Evolutionary conservation across 2,797 vertebrate genomes (phyloP).

Genomic region (Eupleurogrammus muticus): DNA sequence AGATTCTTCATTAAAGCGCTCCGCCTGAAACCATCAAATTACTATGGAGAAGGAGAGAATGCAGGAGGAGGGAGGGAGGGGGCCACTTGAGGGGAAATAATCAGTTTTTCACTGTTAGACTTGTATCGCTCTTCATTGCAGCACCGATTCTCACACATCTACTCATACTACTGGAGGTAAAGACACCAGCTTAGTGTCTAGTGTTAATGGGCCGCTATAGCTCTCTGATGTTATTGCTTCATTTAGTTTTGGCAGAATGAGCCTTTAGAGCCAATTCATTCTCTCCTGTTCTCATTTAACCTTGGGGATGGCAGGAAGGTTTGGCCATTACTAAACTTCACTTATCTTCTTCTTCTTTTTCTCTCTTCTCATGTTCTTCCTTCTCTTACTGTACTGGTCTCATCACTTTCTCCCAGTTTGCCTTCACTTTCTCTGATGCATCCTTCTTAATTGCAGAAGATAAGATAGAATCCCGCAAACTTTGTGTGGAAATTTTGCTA

Average conservation of each 20-base stretch:
- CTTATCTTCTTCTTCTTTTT: conserved; percentile 14
- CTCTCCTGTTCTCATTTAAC: conserved; percentile 81
- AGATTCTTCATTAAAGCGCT: conserved; percentile 77
- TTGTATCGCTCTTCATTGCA: conserved; percentile 14
- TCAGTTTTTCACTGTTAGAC: conserved; percentile 51
- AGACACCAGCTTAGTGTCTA: conserved; percentile 24
- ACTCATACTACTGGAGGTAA: conserved; percentile 22
- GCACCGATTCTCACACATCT: conserved; percentile 29
- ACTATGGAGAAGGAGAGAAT: conserved; percentile 58
- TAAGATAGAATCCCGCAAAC: background rate
- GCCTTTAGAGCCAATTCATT: conserved; percentile 85
- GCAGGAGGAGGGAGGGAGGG: background rate
- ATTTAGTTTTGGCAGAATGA: conserved; percentile 87
- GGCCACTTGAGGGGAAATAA: conserved; percentile 45
- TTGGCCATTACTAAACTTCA: conserved; percentile 52
- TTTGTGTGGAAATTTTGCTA: background rate
- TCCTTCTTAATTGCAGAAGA: background rate
- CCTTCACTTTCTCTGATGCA: conserved; percentile 7
- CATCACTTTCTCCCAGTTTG: conserved; percentile 27
- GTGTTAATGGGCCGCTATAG: conserved; percentile 82
- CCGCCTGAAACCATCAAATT: conserved; percentile 72
- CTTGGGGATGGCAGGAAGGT: conserved; percentile 74
- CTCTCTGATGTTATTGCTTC: conserved; percentile 84
- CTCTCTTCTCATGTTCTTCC: conserved; percentile 23
- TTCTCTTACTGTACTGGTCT: conserved; percentile 7